Conservation (phyloP, 2,113 vertebrate species). For the Miniopterus natalensis region DNA sequence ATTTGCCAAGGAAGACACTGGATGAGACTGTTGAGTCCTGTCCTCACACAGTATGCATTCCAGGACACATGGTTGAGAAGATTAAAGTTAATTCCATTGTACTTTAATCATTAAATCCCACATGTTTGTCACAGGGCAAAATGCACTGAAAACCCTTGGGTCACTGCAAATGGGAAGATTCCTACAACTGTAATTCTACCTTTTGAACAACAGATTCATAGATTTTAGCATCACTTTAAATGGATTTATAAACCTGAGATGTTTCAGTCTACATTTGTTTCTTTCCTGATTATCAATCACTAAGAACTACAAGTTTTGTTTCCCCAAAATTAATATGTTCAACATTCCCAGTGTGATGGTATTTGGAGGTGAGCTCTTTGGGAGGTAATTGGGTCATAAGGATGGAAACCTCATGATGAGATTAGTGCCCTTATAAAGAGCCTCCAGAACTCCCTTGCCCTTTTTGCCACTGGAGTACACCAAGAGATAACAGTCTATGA, state of each 20-base stretch:
- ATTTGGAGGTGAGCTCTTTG: not conserved
- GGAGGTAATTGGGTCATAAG: not conserved
- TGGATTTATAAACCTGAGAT: not conserved
- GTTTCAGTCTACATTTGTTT: not conserved
- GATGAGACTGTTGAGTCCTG: not conserved
- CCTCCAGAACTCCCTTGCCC: not conserved
- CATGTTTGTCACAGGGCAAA: not conserved
- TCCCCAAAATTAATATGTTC: not conserved
- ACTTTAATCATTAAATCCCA: slow-evolving; percentile 57
- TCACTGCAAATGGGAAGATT: not conserved
- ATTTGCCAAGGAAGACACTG: slow-evolving; percentile 23
- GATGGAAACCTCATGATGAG: not conserved
- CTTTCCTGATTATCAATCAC: not conserved
- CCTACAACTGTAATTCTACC: slow-evolving; percentile 21
- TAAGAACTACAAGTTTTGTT: not conserved
- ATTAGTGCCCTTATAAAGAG: not conserved
- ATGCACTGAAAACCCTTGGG: not conserved
- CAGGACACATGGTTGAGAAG: slow-evolving; percentile 21
- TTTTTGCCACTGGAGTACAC: not conserved
- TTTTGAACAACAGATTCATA: slow-evolving; percentile 13
- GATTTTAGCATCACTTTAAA: not conserved
- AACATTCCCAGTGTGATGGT: not conserved
- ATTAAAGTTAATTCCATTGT: slow-evolving; percentile 50
- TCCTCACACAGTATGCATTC: not conserved
- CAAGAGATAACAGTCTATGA: not conserved